Conservation (phyloP, 2,113 vertebrate genomes). For the Pavo muticus region DNA sequence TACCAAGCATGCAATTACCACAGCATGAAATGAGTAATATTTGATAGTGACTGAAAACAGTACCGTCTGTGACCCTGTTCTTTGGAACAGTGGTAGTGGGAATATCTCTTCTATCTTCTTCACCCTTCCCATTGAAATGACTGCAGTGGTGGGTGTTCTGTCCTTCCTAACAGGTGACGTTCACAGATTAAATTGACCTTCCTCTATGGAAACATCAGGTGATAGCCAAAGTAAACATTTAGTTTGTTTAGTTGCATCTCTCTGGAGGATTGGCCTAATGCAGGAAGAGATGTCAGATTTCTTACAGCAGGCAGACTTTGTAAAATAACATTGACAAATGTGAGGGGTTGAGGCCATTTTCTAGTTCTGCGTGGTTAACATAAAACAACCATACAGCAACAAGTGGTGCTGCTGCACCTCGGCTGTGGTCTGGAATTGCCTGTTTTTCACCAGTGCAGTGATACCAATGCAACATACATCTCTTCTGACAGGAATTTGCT, state of each 20-base stretch:
- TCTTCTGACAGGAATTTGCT: not conserved
- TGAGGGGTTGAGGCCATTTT: not conserved
- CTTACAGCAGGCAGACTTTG: accelerated
- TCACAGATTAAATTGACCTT: not conserved
- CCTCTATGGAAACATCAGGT: not conserved
- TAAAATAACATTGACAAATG: not conserved
- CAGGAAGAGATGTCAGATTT: not conserved
- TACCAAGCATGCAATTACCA: not conserved
- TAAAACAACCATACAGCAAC: not conserved
- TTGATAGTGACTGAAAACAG: not conserved
- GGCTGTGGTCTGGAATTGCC: not conserved
- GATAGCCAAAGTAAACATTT: not conserved
- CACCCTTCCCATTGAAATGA: not conserved
- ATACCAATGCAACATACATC: not conserved
- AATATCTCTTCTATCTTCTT: not conserved
- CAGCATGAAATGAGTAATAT: not conserved
- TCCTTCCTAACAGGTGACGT: not conserved
- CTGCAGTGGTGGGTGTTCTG: not conserved
- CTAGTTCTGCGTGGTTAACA: not conserved
- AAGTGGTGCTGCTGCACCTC: not conserved
- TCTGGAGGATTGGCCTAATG: not conserved
- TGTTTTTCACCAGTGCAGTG: not conserved
- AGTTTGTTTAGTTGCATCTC: not conserved
- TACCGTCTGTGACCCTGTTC: not conserved
- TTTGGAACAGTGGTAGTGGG: not conserved